Percentiles rank a stretch among this genome's conserved stretches.
phyloP scores from a whole-genome alignment of 1,140 invertebrate species.

The Drosophila kurseongensis region DNA sequence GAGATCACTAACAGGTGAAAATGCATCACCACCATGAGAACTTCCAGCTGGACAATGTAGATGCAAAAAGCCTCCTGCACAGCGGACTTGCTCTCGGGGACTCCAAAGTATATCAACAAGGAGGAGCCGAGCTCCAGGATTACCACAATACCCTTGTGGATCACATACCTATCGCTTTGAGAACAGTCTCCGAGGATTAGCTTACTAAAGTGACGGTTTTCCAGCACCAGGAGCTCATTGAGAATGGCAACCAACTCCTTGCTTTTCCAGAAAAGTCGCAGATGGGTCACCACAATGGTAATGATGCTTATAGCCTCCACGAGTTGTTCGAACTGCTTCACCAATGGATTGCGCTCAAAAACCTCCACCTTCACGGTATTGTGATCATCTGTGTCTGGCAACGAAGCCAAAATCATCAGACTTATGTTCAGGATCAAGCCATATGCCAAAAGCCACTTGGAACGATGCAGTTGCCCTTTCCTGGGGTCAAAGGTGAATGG shows the following conservation, averaged over 20 bases:
- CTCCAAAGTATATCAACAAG: neutral
- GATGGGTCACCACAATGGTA: slow-evolving; percentile 1
- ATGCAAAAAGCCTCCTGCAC: neutral
- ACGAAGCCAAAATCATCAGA: neutral
- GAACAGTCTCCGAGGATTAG: slow-evolving; percentile 1
- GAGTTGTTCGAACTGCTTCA: neutral
- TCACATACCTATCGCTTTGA: slow-evolving; percentile 8
- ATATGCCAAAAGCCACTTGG: slow-evolving; percentile 54
- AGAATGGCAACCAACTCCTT: neutral
- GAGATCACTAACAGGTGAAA: slow-evolving; percentile 45
- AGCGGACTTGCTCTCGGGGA: neutral
- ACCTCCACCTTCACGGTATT: slow-evolving; percentile 12
- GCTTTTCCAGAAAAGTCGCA: neutral
- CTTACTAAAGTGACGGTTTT: slow-evolving; percentile 5
- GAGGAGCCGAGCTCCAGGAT: slow-evolving; percentile 11
- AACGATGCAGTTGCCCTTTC: slow-evolving; percentile 32
- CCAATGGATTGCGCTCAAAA: slow-evolving; percentile 24
- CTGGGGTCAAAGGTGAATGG: slow-evolving; percentile 43
- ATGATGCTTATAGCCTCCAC: neutral
- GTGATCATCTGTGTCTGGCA: neutral
- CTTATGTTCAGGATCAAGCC: slow-evolving; percentile 45
- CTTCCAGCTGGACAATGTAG: slow-evolving; percentile 8
- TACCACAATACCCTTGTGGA: slow-evolving; percentile 8
- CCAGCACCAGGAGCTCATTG: slow-evolving; percentile 20
- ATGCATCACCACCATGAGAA: slow-evolving; percentile 40